Evolutionary conservation across 2,888 invertebrate genomes (phyloP).

Genomic region (Auanema freiburgensis): DNA sequence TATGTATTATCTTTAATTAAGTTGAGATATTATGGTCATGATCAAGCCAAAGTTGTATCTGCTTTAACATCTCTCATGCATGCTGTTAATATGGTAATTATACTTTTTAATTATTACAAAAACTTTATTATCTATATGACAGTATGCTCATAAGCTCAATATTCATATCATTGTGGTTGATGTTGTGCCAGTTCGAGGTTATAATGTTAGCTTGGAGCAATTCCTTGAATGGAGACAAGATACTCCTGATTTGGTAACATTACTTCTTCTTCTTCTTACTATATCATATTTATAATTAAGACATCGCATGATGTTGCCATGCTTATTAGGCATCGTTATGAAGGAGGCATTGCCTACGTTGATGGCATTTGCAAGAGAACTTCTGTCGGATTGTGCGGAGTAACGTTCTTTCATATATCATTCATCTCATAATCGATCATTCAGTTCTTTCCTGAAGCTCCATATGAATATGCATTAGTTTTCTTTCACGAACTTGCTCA

Average conservation of each 20-base stretch:
- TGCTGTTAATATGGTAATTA: conserved; percentile 36
- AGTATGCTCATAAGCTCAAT: conserved; percentile 43
- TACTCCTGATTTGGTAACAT: conserved; percentile 23
- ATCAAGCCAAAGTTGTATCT: conserved; percentile 26
- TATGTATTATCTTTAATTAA: conserved; percentile 16
- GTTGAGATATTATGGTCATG: conserved; percentile 35
- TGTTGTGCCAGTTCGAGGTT: conserved; percentile 37
- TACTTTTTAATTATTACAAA: conserved; percentile 1
- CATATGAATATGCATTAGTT: conserved; percentile 40
- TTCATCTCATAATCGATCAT: conserved; percentile 1
- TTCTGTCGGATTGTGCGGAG: conserved; percentile 42
- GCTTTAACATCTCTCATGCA: conserved; percentile 34
- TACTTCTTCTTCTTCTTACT: too few relatives aligned
- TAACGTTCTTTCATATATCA: conserved; percentile 11
- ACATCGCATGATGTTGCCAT: conserved; percentile 39
- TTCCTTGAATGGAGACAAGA: conserved; percentile 41
- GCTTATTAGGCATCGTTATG: conserved; percentile 40
- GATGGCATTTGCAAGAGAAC: conserved; percentile 40
- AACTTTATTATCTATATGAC: background rate
- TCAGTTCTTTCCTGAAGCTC: conserved; percentile 34
- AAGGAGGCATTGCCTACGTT: conserved; percentile 46
- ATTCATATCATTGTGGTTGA: conserved; percentile 37
- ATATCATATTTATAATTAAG: conserved; percentile 11
- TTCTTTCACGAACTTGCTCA: conserved; percentile 48
- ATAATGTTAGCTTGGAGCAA: conserved; percentile 39